These are phyloP conservation scores for Labeo rohita DNA, from an alignment of 2,113 vertebrate species.

Conservation along the genomic window DNA sequence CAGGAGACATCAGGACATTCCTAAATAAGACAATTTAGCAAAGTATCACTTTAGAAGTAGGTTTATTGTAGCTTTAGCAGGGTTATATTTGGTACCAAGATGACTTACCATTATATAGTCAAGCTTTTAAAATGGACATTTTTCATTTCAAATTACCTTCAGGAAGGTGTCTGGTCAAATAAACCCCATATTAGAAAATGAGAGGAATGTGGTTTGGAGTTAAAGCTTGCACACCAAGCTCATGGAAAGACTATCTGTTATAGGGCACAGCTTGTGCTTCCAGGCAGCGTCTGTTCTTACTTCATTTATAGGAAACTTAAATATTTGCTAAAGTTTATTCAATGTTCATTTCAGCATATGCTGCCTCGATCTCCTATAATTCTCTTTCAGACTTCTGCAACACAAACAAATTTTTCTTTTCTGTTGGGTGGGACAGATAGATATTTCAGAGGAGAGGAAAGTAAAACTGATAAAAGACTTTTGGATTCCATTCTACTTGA, in stretches of 20 bases:
- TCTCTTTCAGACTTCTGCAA: background rate
- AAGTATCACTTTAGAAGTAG: constrained; percentile 9
- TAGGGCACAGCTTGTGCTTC: constrained; percentile 33
- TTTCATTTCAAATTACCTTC: constrained; percentile 32
- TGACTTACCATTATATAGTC: constrained; percentile 1
- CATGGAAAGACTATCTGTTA: constrained; percentile 32
- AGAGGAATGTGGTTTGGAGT: constrained; percentile 49
- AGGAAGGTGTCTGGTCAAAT: constrained; percentile 48
- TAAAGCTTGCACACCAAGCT: constrained; percentile 27
- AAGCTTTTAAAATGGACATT: background rate
- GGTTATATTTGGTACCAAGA: constrained; percentile 24
- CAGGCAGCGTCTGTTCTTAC: constrained; percentile 18
- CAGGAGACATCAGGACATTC: constrained; percentile 61
- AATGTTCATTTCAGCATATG: constrained; percentile 16
- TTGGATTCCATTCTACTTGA: no score
- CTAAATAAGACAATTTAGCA: constrained; percentile 29
- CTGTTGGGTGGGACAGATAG: no score
- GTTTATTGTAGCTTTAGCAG: constrained; percentile 10
- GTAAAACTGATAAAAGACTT: no score
- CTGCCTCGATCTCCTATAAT: background rate
- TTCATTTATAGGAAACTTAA: constrained; percentile 25
- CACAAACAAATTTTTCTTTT: background rate
- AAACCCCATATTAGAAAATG: constrained; percentile 47
- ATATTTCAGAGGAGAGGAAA: no score
- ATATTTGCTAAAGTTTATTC: constrained; percentile 32